phyloP scores from a whole-genome alignment of 2,113 vertebrate genomes.

The Butorides virescens region DNA sequence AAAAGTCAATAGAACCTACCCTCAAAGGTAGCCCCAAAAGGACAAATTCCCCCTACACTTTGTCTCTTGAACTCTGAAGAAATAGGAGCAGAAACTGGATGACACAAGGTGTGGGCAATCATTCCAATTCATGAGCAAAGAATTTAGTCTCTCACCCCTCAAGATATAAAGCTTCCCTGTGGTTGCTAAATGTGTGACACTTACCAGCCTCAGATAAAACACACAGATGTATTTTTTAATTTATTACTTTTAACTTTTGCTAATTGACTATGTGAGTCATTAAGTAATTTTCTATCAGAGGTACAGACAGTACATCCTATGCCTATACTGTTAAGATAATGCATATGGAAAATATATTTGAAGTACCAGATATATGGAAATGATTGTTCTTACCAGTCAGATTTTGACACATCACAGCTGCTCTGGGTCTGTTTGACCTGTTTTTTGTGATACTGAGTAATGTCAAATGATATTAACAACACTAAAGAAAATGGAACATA shows the following conservation, averaged over 20 bases:
- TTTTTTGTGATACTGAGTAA: neutral
- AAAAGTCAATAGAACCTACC: neutral
- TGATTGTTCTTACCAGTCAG: neutral
- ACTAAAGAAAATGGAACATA: neutral
- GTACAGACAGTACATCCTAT: neutral
- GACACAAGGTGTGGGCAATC: neutral
- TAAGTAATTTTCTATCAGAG: neutral
- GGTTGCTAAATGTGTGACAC: neutral
- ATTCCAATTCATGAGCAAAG: neutral
- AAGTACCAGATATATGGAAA: neutral
- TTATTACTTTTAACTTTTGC: neutral
- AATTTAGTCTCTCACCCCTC: neutral
- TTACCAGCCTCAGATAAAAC: neutral
- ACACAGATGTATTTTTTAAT: neutral
- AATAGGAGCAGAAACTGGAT: neutral
- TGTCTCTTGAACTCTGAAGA: neutral
- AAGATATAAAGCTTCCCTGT: neutral
- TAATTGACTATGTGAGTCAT: neutral
- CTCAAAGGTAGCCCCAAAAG: neutral
- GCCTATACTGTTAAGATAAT: neutral
- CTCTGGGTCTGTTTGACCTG: neutral
- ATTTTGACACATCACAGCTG: neutral
- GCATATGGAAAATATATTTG: neutral
- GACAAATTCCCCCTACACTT: neutral
- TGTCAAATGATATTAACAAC: neutral